A percentile compares a stretch with the other conserved stretches of the same genome.
Conservation (phyloP, 2,888 invertebrate genomes). For the Ormyrus nitidulus region DNA sequence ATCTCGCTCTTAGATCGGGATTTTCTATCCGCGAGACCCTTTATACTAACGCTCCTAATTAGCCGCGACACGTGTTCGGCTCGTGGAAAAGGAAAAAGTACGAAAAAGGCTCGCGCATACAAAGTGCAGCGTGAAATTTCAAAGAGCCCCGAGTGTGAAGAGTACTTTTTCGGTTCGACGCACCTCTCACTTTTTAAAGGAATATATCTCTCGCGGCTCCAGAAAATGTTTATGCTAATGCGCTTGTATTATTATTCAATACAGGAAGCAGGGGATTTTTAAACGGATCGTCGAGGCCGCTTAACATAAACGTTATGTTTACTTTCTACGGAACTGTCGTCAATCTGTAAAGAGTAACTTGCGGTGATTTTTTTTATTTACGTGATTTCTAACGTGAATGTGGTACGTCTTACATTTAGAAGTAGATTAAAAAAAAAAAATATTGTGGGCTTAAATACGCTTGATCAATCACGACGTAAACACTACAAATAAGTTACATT, state of each 20-base stretch:
- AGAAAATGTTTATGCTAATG: background rate
- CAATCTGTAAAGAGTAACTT: background rate
- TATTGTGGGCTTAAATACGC: no score
- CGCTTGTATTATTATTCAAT: background rate
- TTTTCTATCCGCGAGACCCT: background rate
- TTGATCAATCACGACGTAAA: no score
- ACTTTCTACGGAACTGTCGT: background rate
- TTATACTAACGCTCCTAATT: constrained; percentile 10
- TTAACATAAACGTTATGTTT: background rate
- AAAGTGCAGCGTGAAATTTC: background rate
- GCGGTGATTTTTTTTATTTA: background rate
- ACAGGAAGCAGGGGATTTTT: background rate
- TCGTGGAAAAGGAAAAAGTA: no score
- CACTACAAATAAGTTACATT: no score
- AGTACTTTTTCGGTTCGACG: background rate
- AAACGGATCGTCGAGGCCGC: background rate
- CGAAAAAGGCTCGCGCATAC: no score
- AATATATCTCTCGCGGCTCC: background rate
- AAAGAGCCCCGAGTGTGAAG: background rate
- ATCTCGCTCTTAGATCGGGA: background rate
- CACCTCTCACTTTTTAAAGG: constrained; percentile 4
- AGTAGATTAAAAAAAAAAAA: no score
- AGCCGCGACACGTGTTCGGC: background rate
- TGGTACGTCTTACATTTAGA: no score
- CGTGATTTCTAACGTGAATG: no score